Evolutionary conservation across 2,888 invertebrate genomes (phyloP).

Genomic region (Melanchra persicariae): DNA sequence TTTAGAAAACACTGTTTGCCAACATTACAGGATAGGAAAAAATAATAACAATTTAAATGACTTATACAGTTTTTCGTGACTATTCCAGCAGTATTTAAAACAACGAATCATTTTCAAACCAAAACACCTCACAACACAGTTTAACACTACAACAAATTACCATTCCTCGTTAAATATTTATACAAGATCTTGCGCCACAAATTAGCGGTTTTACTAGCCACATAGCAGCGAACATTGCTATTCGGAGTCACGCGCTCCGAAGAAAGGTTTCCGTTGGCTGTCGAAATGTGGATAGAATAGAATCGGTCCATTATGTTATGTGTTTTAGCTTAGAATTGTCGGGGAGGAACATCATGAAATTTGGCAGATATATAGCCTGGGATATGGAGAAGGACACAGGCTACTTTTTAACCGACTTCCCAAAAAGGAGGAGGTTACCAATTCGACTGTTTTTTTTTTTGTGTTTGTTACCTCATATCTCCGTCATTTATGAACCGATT

Average conservation of each 20-base stretch:
- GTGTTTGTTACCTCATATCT: no score
- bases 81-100: neutral
- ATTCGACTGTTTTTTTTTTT: no score
- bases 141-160: slow-evolving; percentile 31
- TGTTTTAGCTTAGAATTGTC: slow-evolving; percentile 61
- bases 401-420: no score
- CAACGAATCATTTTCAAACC: neutral
- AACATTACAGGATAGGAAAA: no score
- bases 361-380: no score
- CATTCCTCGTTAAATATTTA: slow-evolving; percentile 43
- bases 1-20: no score
- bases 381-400: no score
- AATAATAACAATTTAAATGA: no score
- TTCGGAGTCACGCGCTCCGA: slow-evolving; percentile 66
- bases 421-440: no score
- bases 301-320: slow-evolving; percentile 61
- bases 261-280: slow-evolving; percentile 68
- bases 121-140: slow-evolving; percentile 3
- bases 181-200: slow-evolving; percentile 31
- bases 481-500: no score
- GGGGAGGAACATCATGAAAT: slow-evolving; percentile 45
- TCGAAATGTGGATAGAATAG: slow-evolving; percentile 66
- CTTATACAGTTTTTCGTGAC: neutral
- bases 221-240: slow-evolving; percentile 61
- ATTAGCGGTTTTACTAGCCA: slow-evolving; percentile 61